phyloP scores from a whole-genome alignment of 2,113 vertebrate genomes.

The Sorex fumeus region DNA sequence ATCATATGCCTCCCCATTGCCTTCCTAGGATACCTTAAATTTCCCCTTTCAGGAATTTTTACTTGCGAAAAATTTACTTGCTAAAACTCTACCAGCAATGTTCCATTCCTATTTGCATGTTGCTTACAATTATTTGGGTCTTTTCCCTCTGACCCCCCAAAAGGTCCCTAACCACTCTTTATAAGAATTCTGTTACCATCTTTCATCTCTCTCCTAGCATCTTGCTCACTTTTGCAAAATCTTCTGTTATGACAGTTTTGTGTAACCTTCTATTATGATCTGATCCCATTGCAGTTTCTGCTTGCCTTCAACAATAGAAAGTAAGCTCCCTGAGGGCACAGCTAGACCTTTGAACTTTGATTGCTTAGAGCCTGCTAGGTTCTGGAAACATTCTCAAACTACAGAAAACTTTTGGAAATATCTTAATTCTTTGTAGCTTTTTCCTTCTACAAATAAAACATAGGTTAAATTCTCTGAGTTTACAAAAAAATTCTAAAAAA shows the following conservation, averaged over 20 bases:
- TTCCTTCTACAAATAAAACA: background rate
- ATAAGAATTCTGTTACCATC: background rate
- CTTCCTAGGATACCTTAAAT: background rate
- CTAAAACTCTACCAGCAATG: background rate
- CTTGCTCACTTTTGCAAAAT: background rate
- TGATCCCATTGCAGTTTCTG: background rate
- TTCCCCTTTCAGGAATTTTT: background rate
- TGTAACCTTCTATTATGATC: background rate
- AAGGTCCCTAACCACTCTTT: background rate
- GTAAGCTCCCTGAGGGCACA: background rate
- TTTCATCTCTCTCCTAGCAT: background rate
- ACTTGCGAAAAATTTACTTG: no score
- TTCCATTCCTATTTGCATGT: background rate
- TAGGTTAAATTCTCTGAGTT: background rate
- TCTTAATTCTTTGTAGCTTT: background rate
- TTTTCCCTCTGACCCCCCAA: background rate
- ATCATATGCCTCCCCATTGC: background rate
- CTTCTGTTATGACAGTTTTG: no score
- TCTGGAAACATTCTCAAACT: background rate
- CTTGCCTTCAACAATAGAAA: background rate
- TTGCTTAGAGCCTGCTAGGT: background rate
- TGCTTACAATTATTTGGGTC: background rate
- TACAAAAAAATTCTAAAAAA: conserved; percentile 3
- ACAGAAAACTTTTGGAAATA: background rate
- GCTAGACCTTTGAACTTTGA: background rate